Evolutionary conservation across 1,140 invertebrate species (phyloP).

Genomic region (Heliconius eleuchia): DNA sequence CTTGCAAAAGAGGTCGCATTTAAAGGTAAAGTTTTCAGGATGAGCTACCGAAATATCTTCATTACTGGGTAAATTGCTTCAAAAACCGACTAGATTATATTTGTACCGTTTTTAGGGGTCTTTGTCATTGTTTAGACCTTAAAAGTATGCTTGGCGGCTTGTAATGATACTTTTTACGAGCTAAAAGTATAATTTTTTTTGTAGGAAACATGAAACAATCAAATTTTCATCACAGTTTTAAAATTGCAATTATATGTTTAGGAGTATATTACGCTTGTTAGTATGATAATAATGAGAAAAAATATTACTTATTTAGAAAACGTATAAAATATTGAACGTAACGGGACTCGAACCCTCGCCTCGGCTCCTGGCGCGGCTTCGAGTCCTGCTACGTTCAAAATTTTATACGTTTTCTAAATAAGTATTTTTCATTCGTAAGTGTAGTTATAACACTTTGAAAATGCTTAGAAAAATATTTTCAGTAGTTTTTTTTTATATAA

Average conservation of each 20-base stretch:
- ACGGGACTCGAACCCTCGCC: too few relatives aligned
- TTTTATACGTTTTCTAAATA: too few relatives aligned
- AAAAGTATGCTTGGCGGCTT: constrained; percentile 1
- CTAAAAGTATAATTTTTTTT: constrained; percentile 4
- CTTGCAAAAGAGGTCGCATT: constrained; percentile 30
- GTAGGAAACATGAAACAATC: neutral
- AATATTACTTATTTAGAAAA: too few relatives aligned
- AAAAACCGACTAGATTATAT: constrained; percentile 13
- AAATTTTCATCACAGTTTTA: neutral
- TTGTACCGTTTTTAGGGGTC: constrained; percentile 11
- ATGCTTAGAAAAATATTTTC: too few relatives aligned
- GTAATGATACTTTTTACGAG: constrained; percentile 3
- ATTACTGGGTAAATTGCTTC: constrained; percentile 26
- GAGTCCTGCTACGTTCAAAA: too few relatives aligned
- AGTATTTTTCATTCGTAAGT: too few relatives aligned
- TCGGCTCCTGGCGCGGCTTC: too few relatives aligned
- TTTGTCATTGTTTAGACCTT: constrained; percentile 12
- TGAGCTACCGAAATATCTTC: constrained; percentile 19
- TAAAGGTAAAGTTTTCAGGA: constrained; percentile 30
- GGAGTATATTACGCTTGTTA: too few relatives aligned
- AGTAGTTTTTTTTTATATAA: too few relatives aligned
- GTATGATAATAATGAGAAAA: too few relatives aligned
- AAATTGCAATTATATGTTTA: neutral
- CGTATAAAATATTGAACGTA: too few relatives aligned
- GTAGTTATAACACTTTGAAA: too few relatives aligned